Evolutionary conservation across 1,140 invertebrate species (phyloP), one percentile per base, ranked within the genome.

Genomic region (Choristoneura fumiferana): DNA sequence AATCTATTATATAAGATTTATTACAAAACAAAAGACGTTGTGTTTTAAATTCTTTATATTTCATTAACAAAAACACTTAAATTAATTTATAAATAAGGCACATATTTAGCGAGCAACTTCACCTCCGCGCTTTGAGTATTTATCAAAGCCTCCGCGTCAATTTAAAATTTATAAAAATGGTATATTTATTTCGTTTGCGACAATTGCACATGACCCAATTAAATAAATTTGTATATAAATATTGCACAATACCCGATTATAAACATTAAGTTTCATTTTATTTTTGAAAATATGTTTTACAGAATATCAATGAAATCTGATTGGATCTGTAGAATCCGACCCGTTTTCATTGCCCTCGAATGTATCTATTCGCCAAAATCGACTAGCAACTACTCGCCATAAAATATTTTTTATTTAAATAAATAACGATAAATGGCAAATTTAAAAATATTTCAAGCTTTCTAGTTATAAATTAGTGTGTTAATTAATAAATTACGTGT

Each of bases 81-180:
- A 1, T 49, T 22, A 37, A 37, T 29, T 49, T 49, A 54, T 54
- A 54, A 54, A 54, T 54, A 54, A 54, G 35, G 43, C 43, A 49
- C 43, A n/a, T 13, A 49, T 22, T 22, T 6, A 49, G 43, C 43
- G 43, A 49, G 43, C 22, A 49, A 12, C 12, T 49, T 49, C 10
- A 49, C 22, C 22, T 29, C 22, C n/a, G n/a, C n/a, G n/a, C n/a
- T n/a, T n/a, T n/a, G n/a, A n/a, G n/a, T n/a, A n/a, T n/a, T n/a
- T 43, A 43, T 43, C 6, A 1, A 10, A 4, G 39, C 12, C 15
- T 14, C 17, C 15, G 8, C 1, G 8, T 40, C 13, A 8, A 1
- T 36, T 6, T 3, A 12, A 38, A 12, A 1, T 38, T n/a, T 39
- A n/a, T n/a, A 17, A 18, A 43, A 43, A 43, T 17, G 6, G n/a